These are phyloP conservation scores for Drosophila paracracens DNA, from an alignment of 2,888 invertebrate species.

Conservation along the genomic window DNA sequence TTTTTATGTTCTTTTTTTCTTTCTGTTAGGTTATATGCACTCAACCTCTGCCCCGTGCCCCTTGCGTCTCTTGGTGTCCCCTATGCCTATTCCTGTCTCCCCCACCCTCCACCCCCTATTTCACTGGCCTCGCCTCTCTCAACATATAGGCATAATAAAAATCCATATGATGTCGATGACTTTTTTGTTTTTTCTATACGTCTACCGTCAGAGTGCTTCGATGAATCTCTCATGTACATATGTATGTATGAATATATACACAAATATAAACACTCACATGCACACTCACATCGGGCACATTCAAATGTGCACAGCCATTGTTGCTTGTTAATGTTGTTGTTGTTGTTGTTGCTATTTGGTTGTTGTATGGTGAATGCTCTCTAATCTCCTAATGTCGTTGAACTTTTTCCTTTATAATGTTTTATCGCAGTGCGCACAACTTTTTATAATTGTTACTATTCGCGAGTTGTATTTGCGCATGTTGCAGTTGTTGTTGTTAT, in stretches of 20 bases:
- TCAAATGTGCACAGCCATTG: slow-evolving; percentile 63
- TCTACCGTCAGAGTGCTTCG: slow-evolving; percentile 46
- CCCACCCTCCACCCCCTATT: not conserved
- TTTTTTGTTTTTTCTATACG: slow-evolving; percentile 59
- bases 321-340: slow-evolving; percentile 22
- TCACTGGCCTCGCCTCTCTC: slow-evolving; percentile 32
- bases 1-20: slow-evolving; percentile 9
- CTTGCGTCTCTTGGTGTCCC: slow-evolving; percentile 4
- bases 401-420: slow-evolving; percentile 57
- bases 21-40: slow-evolving; percentile 16
- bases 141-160: slow-evolving; percentile 44
- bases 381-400: slow-evolving; percentile 80
- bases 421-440: slow-evolving; percentile 53
- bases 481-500: slow-evolving; percentile 24
- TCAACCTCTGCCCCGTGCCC: slow-evolving; percentile 31
- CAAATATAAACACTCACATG: slow-evolving; percentile 16
- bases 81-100: slow-evolving; percentile 28
- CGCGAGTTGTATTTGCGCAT: slow-evolving; percentile 55
- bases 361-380: slow-evolving; percentile 62
- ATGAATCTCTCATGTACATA: slow-evolving; percentile 47
- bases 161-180: slow-evolving; percentile 79
- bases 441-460: slow-evolving; percentile 52
- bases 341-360: slow-evolving; percentile 38
- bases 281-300: slow-evolving; percentile 46
- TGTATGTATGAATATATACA: slow-evolving; percentile 11